Percentiles rank a stretch among this genome's conserved stretches.
These are phyloP conservation scores for Drosophila lowei DNA, from an alignment of 1,140 invertebrate genomes.

Conservation along the genomic window DNA sequence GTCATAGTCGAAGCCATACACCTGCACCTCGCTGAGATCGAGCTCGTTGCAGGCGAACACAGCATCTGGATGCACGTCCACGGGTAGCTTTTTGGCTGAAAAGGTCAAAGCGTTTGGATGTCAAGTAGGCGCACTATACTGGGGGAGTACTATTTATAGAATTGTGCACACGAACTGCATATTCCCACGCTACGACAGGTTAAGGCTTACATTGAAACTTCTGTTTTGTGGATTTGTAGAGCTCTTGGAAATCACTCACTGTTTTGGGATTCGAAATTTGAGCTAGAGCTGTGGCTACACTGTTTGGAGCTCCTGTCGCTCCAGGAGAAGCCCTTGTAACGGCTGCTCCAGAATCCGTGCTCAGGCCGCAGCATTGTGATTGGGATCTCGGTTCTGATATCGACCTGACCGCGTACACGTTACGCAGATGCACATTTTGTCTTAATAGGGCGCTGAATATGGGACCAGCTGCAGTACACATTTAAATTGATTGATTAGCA, in stretches of 20 bases:
- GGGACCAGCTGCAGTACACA: conserved; percentile 62
- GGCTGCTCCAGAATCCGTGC: conserved; percentile 46
- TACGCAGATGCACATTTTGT: conserved; percentile 54
- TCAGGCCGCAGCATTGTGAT: conserved; percentile 35
- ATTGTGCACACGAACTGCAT: conserved; percentile 33
- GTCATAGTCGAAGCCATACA: conserved; percentile 99
- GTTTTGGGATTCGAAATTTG: conserved; percentile 47
- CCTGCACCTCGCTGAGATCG: conserved; percentile 94
- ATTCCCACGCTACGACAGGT: conserved; percentile 34
- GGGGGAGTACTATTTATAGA: conserved; percentile 31
- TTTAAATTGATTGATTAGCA: conserved; percentile 57
- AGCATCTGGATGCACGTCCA: conserved; percentile 91
- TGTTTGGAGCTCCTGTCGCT: conserved; percentile 1
- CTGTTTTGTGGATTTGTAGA: conserved; percentile 83
- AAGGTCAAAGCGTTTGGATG: conserved; percentile 41
- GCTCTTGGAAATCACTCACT: conserved; percentile 78
- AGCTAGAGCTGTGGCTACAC: conserved; percentile 13
- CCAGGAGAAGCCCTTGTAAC: conserved; percentile 38
- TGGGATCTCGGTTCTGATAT: conserved; percentile 8
- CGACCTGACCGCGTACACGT: conserved; percentile 15
- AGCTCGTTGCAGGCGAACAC: conserved; percentile 99
- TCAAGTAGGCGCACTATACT: conserved; percentile 19
- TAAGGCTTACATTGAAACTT: conserved; percentile 84
- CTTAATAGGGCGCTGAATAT: conserved; percentile 53
- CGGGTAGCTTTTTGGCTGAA: conserved; percentile 93